Percentiles rank a stretch among this genome's conserved stretches.
phyloP scores from a whole-genome alignment of 2,113 vertebrate genomes.

The Anguilla japonica region DNA sequence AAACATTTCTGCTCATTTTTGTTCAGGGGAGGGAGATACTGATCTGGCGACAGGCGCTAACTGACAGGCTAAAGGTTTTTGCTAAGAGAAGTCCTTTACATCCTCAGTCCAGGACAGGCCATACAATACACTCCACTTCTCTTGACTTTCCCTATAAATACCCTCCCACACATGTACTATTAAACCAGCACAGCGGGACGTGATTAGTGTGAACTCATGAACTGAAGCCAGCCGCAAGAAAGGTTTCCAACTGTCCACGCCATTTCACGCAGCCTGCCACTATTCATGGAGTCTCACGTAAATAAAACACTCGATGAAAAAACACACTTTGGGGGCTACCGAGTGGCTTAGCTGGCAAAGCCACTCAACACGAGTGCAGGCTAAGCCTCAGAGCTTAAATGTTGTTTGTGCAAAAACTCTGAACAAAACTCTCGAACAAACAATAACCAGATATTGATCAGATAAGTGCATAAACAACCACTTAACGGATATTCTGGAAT shows the following conservation, averaged over 20 bases:
- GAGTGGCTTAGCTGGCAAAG: not conserved
- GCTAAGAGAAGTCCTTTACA: not conserved
- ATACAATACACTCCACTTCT: not conserved
- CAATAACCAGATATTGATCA: too few relatives aligned
- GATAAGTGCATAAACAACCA: too few relatives aligned
- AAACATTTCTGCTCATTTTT: not conserved
- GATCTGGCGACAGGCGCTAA: not conserved
- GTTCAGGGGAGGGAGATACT: not conserved
- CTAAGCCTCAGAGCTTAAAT: not conserved
- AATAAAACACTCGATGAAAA: not conserved
- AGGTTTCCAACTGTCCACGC: not conserved
- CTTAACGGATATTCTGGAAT: too few relatives aligned
- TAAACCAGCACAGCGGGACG: not conserved
- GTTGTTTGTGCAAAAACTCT: not conserved
- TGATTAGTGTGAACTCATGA: not conserved
- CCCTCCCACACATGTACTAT: not conserved
- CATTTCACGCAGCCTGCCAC: too few relatives aligned
- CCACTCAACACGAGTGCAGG: not conserved
- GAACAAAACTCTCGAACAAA: too few relatives aligned
- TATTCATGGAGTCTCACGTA: not conserved
- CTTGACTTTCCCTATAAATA: not conserved
- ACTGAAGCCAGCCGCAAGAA: not conserved
- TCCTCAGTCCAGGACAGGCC: not conserved
- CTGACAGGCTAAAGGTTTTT: too few relatives aligned
- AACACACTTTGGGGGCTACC: not conserved